phyloP scores from a whole-genome alignment of 2,888 invertebrate species.

The Caenorhabditis sp. region DNA sequence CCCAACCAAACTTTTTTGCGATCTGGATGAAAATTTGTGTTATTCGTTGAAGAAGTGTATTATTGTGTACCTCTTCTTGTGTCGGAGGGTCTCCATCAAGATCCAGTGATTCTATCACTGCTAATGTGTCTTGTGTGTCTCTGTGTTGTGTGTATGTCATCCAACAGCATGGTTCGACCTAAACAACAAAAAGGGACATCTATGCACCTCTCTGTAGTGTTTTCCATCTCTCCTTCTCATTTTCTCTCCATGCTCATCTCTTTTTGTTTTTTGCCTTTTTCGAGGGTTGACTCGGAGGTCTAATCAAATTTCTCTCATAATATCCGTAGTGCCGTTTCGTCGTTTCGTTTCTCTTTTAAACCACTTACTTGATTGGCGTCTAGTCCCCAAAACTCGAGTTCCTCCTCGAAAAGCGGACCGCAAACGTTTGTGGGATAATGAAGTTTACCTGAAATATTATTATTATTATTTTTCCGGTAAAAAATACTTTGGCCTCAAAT shows the following conservation, averaged over 20 bases:
- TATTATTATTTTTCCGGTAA: no score
- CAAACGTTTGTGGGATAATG: constrained; percentile 99
- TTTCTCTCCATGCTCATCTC: background rate
- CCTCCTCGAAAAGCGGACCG: constrained; percentile 98
- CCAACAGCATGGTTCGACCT: constrained; percentile 97
- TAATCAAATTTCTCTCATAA: constrained; percentile 21
- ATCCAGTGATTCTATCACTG: constrained; percentile 96
- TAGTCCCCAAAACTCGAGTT: constrained; percentile 98
- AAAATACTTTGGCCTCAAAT: no score
- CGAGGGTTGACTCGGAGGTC: constrained; percentile 4
- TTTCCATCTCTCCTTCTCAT: background rate
- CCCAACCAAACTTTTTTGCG: constrained; percentile 91
- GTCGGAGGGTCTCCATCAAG: constrained; percentile 88
- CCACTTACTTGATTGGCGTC: constrained; percentile 92
- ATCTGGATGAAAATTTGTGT: no score
- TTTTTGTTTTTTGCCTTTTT: constrained; percentile 8
- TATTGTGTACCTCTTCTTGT: constrained; percentile 69
- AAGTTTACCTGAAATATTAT: constrained; percentile 89
- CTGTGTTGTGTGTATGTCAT: constrained; percentile 93
- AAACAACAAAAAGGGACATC: background rate
- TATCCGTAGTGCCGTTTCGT: no score
- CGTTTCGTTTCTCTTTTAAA: background rate
- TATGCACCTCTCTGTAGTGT: background rate
- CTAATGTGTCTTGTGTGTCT: constrained; percentile 98
- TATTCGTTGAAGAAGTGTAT: background rate